These are phyloP conservation scores for Anastrepha obliqua DNA, from an alignment of 1,140 invertebrate genomes.

Conservation along the genomic window DNA sequence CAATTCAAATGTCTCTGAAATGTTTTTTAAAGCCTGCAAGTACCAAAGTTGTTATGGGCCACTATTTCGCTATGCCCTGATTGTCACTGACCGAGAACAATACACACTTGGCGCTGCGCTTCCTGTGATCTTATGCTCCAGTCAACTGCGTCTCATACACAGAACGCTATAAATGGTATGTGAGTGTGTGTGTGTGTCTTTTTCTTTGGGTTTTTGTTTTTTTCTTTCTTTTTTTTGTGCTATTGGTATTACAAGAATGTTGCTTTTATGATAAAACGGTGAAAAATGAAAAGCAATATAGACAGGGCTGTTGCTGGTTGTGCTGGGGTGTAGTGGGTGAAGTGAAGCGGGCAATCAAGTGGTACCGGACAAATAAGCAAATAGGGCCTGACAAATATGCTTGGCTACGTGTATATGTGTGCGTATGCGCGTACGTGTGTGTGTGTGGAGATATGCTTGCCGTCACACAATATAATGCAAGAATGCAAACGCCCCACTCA, in stretches of 20 bases:
- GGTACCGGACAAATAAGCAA: constrained; percentile 31
- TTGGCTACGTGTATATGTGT: not conserved
- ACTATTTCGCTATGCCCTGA: constrained; percentile 35
- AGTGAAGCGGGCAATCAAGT: constrained; percentile 35
- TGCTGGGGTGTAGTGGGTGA: not conserved
- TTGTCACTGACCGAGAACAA: constrained; percentile 48
- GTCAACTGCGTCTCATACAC: constrained; percentile 9
- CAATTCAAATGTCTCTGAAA: not conserved
- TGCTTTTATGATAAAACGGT: constrained; percentile 44
- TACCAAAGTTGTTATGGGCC: not conserved
- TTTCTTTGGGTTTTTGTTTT: not conserved
- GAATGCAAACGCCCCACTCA: too few relatives aligned
- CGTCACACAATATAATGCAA: not conserved
- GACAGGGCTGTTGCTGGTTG: not conserved
- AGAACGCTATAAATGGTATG: not conserved
- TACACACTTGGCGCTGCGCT: constrained; percentile 27
- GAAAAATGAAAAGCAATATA: constrained; percentile 36
- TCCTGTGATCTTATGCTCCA: constrained; percentile 40
- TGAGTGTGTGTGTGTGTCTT: not conserved
- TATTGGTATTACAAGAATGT: constrained; percentile 44
- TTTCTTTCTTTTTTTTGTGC: not conserved
- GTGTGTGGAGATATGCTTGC: not conserved
- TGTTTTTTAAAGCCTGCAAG: not conserved
- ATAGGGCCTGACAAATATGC: constrained; percentile 22
- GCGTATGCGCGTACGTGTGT: not conserved